phyloP scores from a whole-genome alignment of 2,113 vertebrate genomes.

The Galbula dea region DNA sequence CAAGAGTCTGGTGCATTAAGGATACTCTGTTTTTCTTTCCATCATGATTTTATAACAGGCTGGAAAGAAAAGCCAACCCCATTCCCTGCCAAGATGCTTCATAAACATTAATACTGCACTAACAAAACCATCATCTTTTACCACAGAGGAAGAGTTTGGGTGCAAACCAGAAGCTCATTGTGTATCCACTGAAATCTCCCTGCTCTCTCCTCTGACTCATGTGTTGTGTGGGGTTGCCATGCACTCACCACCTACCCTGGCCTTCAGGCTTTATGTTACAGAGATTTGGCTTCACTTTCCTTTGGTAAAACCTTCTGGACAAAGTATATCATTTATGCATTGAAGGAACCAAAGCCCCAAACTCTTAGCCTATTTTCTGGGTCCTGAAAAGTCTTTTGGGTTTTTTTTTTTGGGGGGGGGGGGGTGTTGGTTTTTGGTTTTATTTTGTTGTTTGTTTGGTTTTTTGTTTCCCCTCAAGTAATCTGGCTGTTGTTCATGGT shows the following conservation, averaged over 20 bases:
- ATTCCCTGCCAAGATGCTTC: background rate
- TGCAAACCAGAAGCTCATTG: background rate
- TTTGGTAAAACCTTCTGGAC: background rate
- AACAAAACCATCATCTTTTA: background rate
- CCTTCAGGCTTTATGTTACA: background rate
- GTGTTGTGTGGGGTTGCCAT: background rate
- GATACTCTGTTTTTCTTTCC: constrained; percentile 15
- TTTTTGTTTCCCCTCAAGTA: background rate
- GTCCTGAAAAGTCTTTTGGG: background rate
- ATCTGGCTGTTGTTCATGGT: background rate
- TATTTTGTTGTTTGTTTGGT: too few species aligned
- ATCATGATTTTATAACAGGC: background rate
- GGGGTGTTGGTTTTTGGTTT: too few species aligned
- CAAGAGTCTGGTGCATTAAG: background rate
- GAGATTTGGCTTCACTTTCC: background rate
- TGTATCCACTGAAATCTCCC: background rate
- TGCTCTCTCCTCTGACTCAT: background rate
- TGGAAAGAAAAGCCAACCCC: background rate
- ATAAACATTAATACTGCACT: background rate
- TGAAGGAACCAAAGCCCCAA: rapidly evolving
- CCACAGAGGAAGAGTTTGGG: background rate
- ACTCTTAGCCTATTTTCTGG: background rate
- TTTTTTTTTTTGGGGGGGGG: too few species aligned
- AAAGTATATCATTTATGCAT: background rate
- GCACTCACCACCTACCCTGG: rapidly evolving